Base-by-base conservation (phyloP, 2,888 invertebrate genomes). In the Seira musarum region DNA sequence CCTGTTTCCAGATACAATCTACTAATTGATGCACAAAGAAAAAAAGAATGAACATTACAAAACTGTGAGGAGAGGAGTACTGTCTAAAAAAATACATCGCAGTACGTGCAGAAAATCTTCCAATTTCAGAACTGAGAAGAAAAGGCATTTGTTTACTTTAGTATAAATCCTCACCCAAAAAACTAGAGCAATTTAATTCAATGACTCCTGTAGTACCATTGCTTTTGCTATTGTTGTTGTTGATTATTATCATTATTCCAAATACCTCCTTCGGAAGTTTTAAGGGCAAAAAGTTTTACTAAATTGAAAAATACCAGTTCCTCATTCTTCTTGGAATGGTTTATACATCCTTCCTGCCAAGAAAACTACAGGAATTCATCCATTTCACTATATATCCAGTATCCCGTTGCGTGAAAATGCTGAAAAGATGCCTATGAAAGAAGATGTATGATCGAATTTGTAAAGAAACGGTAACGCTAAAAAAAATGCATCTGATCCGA, bases 341-440 rank as follows among this genome's bases (percentile, higher is more conserved):
- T 49, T 49, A n/a, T 49, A n/a, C 49, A n/a, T 49, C 49, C 13
- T 49, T 49, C 49, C 13, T 49, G 60, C 60, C 60, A 60, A 60
- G 21, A 3, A 21, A 5, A 60, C 8, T 60, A 60, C 60, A 60
- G n/a, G 22, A 60, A 60, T 60, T 60, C 60, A 60, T 60, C 13
- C 60, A 60, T 60, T 60, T 60, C n/a, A 60, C 8, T 21, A 60
- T 8, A 5, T 10, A 60, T 21, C 60, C 60, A 2, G 21, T 10
- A 60, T 21, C 60, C 60, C 19, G 22, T 60, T 60, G 60, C 2
- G 21, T 60, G 21, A 6, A 8, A 21, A 15, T 60, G 60, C 30
- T 30, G 22, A 60, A 60, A 2, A 60, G 5, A 6, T 60, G 8
- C 60, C 22, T 15, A 10, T 60, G 22, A 22, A 60, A 60, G 2